phyloP scores from a whole-genome alignment of 2,888 invertebrate genomes.

The Scrobipalpa costella region DNA sequence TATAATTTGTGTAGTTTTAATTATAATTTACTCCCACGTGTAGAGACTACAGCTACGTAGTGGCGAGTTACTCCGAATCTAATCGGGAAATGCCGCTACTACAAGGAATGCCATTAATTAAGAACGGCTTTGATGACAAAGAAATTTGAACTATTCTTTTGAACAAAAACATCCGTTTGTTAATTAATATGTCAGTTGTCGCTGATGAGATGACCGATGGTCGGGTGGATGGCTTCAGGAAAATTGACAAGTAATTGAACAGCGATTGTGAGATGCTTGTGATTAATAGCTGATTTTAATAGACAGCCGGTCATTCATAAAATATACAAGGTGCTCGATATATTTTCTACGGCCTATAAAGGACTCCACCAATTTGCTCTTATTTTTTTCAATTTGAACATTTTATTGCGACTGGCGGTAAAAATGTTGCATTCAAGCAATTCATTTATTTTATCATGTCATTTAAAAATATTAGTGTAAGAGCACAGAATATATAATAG shows the following conservation, averaged over 20 bases:
- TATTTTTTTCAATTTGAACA: no score
- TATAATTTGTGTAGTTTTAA: conserved; percentile 16
- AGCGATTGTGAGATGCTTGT: conserved; percentile 24
- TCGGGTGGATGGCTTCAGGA: conserved; percentile 15
- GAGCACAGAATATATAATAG: no score
- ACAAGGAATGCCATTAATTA: conserved; percentile 28
- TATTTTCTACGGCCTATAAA: no score
- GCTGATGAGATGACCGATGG: conserved; percentile 21
- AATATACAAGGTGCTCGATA: background rate
- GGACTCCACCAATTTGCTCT: no score
- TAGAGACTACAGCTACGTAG: background rate
- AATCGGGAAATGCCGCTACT: conserved; percentile 23
- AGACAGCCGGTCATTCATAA: background rate
- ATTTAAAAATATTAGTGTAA: no score
- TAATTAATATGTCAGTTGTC: conserved; percentile 30
- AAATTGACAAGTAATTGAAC: conserved; percentile 27
- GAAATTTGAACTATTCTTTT: conserved; percentile 25
- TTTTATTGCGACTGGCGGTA: no score
- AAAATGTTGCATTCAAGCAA: no score
- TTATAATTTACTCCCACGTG: conserved; percentile 15
- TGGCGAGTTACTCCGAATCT: conserved; percentile 12
- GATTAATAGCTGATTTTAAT: conserved; percentile 21
- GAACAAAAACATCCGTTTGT: conserved; percentile 27
- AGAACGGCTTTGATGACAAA: conserved; percentile 16
- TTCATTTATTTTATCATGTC: background rate